Percentiles rank a stretch among this genome's conserved stretches.
Conservation (phyloP, 2,113 vertebrate species). For the Chaetodon trifascialis region DNA sequence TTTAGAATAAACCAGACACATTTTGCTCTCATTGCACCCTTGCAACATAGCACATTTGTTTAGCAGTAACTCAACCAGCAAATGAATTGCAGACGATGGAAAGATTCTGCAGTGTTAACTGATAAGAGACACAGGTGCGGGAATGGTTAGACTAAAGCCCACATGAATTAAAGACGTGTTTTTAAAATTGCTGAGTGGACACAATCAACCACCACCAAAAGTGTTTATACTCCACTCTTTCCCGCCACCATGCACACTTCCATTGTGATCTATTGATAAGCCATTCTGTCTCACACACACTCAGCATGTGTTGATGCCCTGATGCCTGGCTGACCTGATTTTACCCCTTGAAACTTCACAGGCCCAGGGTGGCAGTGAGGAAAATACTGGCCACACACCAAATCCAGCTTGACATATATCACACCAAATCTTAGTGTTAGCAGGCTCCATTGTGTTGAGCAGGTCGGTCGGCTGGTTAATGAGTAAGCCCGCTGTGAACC, state of each 20-base stretch:
- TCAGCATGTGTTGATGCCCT: conserved; percentile 28
- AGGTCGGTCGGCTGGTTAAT: conserved; percentile 57
- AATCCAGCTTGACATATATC: conserved; percentile 51
- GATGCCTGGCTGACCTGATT: conserved; percentile 52
- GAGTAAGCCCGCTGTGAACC: conserved; percentile 55
- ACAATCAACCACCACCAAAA: background rate
- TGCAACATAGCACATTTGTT: background rate
- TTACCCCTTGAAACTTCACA: conserved; percentile 44
- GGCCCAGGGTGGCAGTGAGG: background rate
- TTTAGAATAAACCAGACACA: background rate
- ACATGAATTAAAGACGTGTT: background rate
- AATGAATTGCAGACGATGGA: background rate
- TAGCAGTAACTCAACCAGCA: background rate
- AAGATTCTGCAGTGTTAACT: background rate
- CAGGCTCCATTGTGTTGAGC: conserved; percentile 36
- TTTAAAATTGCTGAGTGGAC: background rate
- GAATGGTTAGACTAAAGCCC: background rate
- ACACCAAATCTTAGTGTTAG: conserved; percentile 41
- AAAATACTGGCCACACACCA: conserved; percentile 41
- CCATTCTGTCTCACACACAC: conserved; percentile 2
- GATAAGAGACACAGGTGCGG: conserved; percentile 7
- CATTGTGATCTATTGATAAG: conserved; percentile 21
- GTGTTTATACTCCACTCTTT: background rate
- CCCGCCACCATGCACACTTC: conserved; percentile 2
- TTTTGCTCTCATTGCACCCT: background rate